These are phyloP conservation scores for Tipula confusa DNA, from an alignment of 2,888 invertebrate genomes.

Conservation along the genomic window DNA sequence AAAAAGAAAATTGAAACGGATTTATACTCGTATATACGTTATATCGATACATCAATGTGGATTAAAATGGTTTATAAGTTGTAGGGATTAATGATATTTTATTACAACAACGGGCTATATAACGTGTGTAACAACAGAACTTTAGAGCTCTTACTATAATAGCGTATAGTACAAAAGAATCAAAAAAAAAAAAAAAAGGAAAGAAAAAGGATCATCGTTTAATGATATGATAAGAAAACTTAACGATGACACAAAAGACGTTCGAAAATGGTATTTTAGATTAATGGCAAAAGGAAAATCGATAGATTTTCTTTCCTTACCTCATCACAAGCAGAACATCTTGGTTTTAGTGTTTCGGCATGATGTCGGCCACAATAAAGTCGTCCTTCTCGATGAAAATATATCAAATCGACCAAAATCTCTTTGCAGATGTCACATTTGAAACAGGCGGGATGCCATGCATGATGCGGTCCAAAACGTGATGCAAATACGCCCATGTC, in stretches of 20 bases:
- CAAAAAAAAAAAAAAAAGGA: not conserved
- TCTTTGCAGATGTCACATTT: slow-evolving; percentile 87
- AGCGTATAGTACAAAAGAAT: not conserved
- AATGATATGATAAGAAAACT: not conserved
- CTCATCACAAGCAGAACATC: slow-evolving; percentile 98
- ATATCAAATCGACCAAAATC: slow-evolving; percentile 93
- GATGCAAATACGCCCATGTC: slow-evolving; percentile 90
- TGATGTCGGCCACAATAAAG: slow-evolving; percentile 96
- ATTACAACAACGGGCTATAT: not conserved
- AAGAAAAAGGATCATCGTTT: not conserved
- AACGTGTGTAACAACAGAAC: not conserved
- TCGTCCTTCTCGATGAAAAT: slow-evolving; percentile 86
- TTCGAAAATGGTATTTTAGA: not conserved
- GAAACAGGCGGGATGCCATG: slow-evolving; percentile 97
- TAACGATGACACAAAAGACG: slow-evolving; percentile 20
- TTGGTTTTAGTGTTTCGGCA: slow-evolving; percentile 92
- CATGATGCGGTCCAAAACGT: slow-evolving; percentile 74
- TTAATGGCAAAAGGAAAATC: not conserved
- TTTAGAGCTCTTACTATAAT: not conserved
- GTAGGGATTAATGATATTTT: slow-evolving; percentile 20
- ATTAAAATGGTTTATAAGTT: slow-evolving; percentile 26
- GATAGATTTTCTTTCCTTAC: slow-evolving; percentile 56
- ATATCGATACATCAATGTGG: slow-evolving; percentile 29
- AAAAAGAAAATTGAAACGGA: not conserved
- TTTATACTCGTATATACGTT: not conserved